Percentiles rank a stretch among this genome's conserved stretches.
phyloP scores from a whole-genome alignment of 1,140 invertebrate genomes.

The Calliopsis andreniformis region DNA sequence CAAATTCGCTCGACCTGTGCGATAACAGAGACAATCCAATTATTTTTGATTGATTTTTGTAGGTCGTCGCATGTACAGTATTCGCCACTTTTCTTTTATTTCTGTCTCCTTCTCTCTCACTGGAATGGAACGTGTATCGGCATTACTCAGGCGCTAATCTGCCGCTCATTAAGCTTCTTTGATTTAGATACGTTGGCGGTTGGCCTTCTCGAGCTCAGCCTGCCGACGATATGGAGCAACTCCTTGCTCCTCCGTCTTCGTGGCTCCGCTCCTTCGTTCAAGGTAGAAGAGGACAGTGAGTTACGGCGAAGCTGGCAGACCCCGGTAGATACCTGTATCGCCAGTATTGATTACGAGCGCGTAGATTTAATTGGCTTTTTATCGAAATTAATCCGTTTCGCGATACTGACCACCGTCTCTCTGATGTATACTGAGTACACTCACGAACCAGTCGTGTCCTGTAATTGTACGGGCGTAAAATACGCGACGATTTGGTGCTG shows the following conservation, averaged over 20 bases:
- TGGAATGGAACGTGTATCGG: conserved; percentile 40
- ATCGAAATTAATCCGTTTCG: conserved; percentile 59
- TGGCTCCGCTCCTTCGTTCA: neutral
- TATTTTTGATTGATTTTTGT: conserved; percentile 44
- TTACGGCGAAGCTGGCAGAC: conserved; percentile 10
- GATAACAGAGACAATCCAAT: conserved; percentile 53
- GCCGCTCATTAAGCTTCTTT: conserved; percentile 60
- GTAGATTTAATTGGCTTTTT: conserved; percentile 68
- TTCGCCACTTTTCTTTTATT: neutral
- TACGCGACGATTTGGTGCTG: neutral
- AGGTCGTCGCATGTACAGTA: neutral
- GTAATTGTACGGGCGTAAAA: conserved; percentile 27
- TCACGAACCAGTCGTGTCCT: neutral
- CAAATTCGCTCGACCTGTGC: neutral
- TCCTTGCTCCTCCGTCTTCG: conserved; percentile 3
- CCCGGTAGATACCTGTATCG: too few relatives aligned
- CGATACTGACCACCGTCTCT: conserved; percentile 27
- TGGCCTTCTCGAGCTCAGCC: conserved; percentile 5
- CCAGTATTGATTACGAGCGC: conserved; percentile 50
- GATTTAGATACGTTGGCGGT: conserved; percentile 33
- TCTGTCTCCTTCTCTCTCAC: conserved; percentile 18
- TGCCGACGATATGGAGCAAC: conserved; percentile 34
- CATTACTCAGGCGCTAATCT: conserved; percentile 55
- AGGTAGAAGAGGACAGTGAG: conserved; percentile 10
- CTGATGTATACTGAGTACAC: conserved; percentile 9